Percentiles rank a stretch among this genome's conserved stretches.
Conservation (phyloP, 2,888 invertebrate genomes). For the Oxycera nigricornis region DNA sequence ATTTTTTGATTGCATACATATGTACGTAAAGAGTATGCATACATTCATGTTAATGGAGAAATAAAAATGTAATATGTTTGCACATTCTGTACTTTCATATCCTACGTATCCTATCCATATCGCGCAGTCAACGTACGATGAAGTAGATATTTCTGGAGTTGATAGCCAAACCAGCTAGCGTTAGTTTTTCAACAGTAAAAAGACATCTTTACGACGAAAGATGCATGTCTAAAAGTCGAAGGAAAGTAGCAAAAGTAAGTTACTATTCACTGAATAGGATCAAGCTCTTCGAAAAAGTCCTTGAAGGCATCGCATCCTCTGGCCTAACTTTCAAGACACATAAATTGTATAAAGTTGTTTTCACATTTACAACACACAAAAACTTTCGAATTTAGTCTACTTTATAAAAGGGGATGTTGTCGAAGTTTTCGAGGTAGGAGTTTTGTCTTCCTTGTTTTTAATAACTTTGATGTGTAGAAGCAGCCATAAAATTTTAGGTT, state of each 20-base stretch:
- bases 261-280: neutral
- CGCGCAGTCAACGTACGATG: neutral
- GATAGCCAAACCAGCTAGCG: neutral
- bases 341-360: constrained; percentile 38
- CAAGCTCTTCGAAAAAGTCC: constrained; percentile 20
- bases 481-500: neutral
- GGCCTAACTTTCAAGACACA: constrained; percentile 24
- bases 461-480: constrained; percentile 24
- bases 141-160: neutral
- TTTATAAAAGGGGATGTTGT: constrained; percentile 19
- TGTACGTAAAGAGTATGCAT: neutral
- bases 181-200: constrained; percentile 28
- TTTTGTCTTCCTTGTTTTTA: constrained; percentile 24
- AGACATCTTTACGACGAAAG: constrained; percentile 21
- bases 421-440: constrained; percentile 15
- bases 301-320: constrained; percentile 10
- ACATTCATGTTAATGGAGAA: neutral
- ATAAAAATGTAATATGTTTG: neutral
- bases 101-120: neutral
- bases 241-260: neutral
- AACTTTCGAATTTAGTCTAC: constrained; percentile 19
- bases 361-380: constrained; percentile 27
- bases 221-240: constrained; percentile 22
- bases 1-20: neutral
- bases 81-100: neutral